Percentiles rank a stretch among this genome's conserved stretches.
Conservation (phyloP, 2,113 vertebrate species). For the Mus pahari region DNA sequence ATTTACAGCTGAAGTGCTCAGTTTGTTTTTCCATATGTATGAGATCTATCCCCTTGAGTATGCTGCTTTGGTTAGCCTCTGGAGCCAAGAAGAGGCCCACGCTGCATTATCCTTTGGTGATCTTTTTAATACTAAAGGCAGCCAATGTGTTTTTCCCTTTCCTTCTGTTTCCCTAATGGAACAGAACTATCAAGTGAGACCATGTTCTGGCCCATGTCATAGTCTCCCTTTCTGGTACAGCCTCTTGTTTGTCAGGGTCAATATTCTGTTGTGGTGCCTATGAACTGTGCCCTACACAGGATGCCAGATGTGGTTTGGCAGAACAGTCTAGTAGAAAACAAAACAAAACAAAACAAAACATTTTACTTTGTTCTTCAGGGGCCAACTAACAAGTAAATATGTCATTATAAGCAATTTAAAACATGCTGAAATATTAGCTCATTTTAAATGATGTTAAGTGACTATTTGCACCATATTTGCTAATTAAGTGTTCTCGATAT, state of each 20-base stretch:
- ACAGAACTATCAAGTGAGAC: neutral
- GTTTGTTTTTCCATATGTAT: neutral
- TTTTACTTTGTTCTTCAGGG: neutral
- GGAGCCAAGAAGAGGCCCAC: neutral
- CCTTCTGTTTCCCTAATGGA: neutral
- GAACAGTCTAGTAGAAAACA: neutral
- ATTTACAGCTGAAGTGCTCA: neutral
- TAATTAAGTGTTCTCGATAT: slow-evolving; percentile 20
- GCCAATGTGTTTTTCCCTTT: neutral
- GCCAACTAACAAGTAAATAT: slow-evolving; percentile 2
- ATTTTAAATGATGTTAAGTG: slow-evolving; percentile 19
- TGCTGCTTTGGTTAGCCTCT: neutral
- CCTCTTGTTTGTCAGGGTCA: neutral
- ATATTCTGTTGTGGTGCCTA: neutral
- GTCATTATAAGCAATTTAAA: slow-evolving; percentile 50
- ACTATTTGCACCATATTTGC: neutral
- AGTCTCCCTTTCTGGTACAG: too few species aligned
- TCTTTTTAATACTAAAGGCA: neutral
- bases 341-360: neutral
- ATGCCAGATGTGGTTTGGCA: neutral
- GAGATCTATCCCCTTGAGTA: neutral
- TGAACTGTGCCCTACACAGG: neutral
- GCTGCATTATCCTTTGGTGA: neutral
- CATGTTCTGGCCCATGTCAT: neutral
- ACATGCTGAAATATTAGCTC: neutral